Conservation (phyloP, 2,797 vertebrate genomes). For the Callimico goeldii region DNA sequence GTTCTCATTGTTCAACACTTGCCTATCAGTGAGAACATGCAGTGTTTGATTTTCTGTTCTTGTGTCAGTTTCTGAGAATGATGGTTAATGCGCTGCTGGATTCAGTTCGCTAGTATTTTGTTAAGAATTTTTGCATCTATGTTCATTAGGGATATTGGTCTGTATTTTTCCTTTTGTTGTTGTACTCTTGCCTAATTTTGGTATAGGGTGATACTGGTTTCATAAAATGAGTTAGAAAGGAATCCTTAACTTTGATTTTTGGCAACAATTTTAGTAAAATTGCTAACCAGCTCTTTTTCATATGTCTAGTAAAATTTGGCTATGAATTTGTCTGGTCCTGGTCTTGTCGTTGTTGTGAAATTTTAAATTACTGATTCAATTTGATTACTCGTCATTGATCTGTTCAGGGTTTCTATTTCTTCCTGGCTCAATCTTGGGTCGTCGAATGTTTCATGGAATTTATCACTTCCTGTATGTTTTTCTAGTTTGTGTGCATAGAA, state of each 20-base stretch:
- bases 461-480: background rate
- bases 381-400: background rate
- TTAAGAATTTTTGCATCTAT: background rate
- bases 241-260: background rate
- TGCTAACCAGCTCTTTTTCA: background rate
- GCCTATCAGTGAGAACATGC: too few relatives aligned
- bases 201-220: background rate
- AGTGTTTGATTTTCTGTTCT: too few relatives aligned
- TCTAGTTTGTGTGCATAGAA: background rate
- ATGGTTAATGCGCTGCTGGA: background rate
- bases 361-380: background rate
- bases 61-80: too few relatives aligned
- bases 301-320: background rate
- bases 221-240: background rate
- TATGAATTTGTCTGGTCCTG: background rate
- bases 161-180: background rate
- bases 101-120: background rate
- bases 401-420: background rate
- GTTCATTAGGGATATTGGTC: background rate
- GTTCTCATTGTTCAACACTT: too few relatives aligned
- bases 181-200: background rate
- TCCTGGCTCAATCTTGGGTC: background rate
- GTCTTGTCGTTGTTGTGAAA: background rate
- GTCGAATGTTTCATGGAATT: background rate
- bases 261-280: background rate